Base-by-base conservation (phyloP, 1,140 invertebrate genomes). In the Pseudomyrmex pallidus region DNA sequence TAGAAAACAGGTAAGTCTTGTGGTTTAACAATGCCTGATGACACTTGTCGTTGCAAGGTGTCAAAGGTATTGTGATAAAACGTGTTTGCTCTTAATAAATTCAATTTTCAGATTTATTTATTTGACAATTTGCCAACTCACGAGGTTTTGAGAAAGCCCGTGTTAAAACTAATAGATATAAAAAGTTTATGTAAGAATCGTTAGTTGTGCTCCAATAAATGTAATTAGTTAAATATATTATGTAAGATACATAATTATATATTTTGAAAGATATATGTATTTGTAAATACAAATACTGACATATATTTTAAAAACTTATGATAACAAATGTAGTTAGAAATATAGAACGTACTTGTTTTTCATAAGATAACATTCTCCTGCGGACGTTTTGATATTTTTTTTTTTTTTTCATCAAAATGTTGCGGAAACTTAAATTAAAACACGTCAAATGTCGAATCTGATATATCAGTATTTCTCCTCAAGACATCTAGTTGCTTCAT, bases 1-100 rank as follows among this genome's bases (percentile, higher is more conserved):
- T 74, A 95, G 97, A 83, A 95, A 96, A 93, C 96, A 97, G 94
- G 96, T 97, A 92, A 91, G 82, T 88, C 80, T 90, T 91, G 17
- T 52, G 74, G 85, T 25, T 25, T 83, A 64, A 5, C 56, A 2
- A 44, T 57, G 57, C 64, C 20, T 2, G 12, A 54, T 56, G 50
- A 54, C 0, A 12, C 10, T 46, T 52, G 10, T 9, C 50, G 9
- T 25, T 25, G 2, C 25, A 0, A 25, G 25, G 25, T 50, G 76
- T 15, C 1, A 44, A 9, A 22, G 12, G 0, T 57, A 66, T 10
- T 57, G 50, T 3, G 35, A 35, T n/a, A 68, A 44, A 35, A 25
- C 15, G 20, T 64, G 15, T n/a, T 52, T 70, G 64, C 70, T 44
- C 67, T 10, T 83, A 17, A 54, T 88, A 84, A 84, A 35, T 35